Base-by-base conservation (phyloP, 35 echinoderm and acorn worm species). In the Patiria miniata region DNA sequence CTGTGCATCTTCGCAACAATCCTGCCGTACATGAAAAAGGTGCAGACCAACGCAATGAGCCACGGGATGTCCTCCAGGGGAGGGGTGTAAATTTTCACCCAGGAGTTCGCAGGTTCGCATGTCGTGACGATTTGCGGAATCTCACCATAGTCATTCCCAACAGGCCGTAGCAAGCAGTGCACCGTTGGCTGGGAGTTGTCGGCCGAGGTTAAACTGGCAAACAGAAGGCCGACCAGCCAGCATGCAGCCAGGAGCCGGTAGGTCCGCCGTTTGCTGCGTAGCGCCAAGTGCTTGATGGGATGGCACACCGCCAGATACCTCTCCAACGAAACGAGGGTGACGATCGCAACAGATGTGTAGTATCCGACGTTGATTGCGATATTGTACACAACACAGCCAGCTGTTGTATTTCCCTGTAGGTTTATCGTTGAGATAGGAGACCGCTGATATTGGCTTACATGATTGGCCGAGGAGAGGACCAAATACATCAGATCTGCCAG, bases 271-370 rank as follows among this genome's bases (percentile, higher is more conserved):
- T 83, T 83, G 1, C 80, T 51, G n/a, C 80, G 40, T 34, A 83
- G 51, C 80, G 15, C 33, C 17, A 52, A 1, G 28, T 83, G 80
- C 22, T 29, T 83, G 26, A 83, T 52, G 7, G 80, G 80, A 83
- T 83, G 80, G 33, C 80, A 83, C 7, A 83, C 18, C 19, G 80
- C 80, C 21, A 83, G 80, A 55, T 83, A 83, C 34, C 80, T 6
- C 34, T 83, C 80, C n/a, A 39, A 21, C 17, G 80, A 42, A 51
- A 83, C 80, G 15, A 83, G 19, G 29, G 80, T 83, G 8, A 83
- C 52, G 16, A 83, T 34, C 39, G 40, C 44, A 55, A 83, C 36
- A 7, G 80, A 83, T 39, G 80, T 51, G 56, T 52, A 83, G n/a
- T n/a, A n/a, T n/a, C n/a, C n/a, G n/a, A n/a, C n/a, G n/a, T n/a